Conservation (phyloP, 2,888 invertebrate genomes). For the Globia sparganii region DNA sequence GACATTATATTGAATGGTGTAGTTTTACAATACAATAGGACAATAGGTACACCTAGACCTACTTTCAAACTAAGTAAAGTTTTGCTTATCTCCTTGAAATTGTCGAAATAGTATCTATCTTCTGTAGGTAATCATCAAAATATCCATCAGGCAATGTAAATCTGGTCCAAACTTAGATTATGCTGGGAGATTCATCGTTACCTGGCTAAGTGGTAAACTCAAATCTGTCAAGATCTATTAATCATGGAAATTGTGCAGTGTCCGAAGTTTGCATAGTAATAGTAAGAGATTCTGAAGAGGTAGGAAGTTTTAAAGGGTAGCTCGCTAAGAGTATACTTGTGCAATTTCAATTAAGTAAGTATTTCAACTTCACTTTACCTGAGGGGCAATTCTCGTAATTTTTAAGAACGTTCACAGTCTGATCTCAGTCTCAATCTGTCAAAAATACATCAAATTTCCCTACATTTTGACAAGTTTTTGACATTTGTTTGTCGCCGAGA, state of each 20-base stretch:
- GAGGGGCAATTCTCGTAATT: too few species aligned
- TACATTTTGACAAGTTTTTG: too few species aligned
- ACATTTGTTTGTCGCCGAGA: too few species aligned
- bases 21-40: background rate
- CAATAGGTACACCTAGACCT: background rate
- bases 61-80: background rate
- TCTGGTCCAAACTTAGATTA: constrained; percentile 51
- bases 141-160: constrained; percentile 51
- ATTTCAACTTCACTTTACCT: background rate
- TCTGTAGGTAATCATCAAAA: constrained; percentile 33
- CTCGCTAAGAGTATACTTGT: background rate
- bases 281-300: constrained; percentile 5
- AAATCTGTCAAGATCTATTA: constrained; percentile 57
- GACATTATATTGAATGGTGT: background rate
- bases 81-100: constrained; percentile 10
- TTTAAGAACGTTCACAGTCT: too few species aligned
- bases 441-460: too few species aligned
- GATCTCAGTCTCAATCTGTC: too few species aligned
- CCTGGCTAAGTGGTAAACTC: constrained; percentile 32
- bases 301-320: constrained; percentile 1
- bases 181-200: constrained; percentile 25
- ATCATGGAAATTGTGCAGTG: constrained; percentile 24
- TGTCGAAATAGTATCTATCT: constrained; percentile 2
- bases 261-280: constrained; percentile 33
- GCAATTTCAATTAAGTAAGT: too few species aligned